A percentile compares a stretch with the other conserved stretches of the same genome.
These are phyloP conservation scores for Mustela erminea DNA, from an alignment of 2,797 vertebrate genomes.

Conservation along the genomic window DNA sequence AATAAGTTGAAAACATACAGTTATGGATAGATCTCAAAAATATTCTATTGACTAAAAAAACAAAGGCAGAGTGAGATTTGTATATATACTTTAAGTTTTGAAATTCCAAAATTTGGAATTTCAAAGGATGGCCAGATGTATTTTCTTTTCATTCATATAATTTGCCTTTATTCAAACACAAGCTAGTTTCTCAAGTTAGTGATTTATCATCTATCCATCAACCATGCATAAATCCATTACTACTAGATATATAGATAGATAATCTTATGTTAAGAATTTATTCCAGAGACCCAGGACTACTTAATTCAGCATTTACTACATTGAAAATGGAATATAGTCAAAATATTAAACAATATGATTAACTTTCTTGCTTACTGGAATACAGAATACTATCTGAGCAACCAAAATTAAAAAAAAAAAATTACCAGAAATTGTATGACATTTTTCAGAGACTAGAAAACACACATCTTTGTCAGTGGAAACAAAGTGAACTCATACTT, in stretches of 20 bases:
- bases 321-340: neutral
- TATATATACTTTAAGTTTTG: too few species aligned
- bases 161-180: neutral
- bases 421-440: neutral
- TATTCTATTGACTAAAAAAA: neutral
- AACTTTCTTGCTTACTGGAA: neutral
- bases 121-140: neutral
- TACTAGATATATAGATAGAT: neutral
- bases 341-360: neutral
- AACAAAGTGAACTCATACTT: neutral
- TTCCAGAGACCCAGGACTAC: neutral
- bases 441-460: slow-evolving; percentile 12
- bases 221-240: neutral
- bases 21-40: neutral
- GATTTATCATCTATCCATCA: neutral
- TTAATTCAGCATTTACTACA: neutral
- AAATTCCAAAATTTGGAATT: neutral
- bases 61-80: neutral
- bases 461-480: neutral
- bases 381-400: neutral
- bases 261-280: neutral
- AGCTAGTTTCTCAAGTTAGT: neutral
- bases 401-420: neutral
- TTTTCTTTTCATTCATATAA: neutral
- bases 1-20: neutral